A percentile compares a stretch with the other conserved stretches of the same genome.
These are phyloP conservation scores for Drosophila obscura DNA, from an alignment of 1,140 invertebrate species.

Conservation along the genomic window DNA sequence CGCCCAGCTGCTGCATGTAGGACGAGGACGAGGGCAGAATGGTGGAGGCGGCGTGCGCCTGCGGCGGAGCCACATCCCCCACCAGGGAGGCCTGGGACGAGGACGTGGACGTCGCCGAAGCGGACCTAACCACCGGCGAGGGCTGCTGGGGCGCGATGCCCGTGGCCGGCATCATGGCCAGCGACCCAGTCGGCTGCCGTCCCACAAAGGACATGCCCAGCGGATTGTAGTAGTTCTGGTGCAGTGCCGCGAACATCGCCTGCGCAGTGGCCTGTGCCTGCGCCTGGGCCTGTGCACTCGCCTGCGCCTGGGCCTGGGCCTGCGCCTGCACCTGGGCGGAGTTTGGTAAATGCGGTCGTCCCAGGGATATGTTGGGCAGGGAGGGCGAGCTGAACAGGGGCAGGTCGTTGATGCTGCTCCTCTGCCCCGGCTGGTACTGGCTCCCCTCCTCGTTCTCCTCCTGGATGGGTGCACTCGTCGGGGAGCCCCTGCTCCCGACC, in stretches of 20 bases:
- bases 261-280: conserved; percentile 72
- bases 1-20: conserved; percentile 59
- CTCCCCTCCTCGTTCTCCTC: conserved; percentile 86
- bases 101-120: conserved; percentile 79
- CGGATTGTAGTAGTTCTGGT: conserved; percentile 76
- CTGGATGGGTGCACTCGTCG: conserved; percentile 88
- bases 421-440: conserved; percentile 82
- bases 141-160: conserved; percentile 71
- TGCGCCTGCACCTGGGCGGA: conserved; percentile 80
- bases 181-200: conserved; percentile 31
- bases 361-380: conserved; percentile 97
- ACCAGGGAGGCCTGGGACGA: conserved; percentile 76
- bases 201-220: conserved; percentile 63
- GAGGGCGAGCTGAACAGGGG: conserved; percentile 96
- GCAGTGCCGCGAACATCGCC: conserved; percentile 69
- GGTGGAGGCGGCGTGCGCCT: conserved; percentile 74
- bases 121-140: conserved; percentile 74
- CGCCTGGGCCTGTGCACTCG: conserved; percentile 45
- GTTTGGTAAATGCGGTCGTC: conserved; percentile 89
- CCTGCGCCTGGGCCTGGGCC: conserved; percentile 27
- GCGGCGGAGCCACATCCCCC: conserved; percentile 77
- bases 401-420: conserved; percentile 84
- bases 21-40: conserved; percentile 68
- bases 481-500: conserved; percentile 85
- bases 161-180: conserved; percentile 70